Evolutionary conservation across 2,113 vertebrate genomes (phyloP), one percentile per base, ranked within the genome.

Genomic region (Mesembrinibis cayennensis): DNA sequence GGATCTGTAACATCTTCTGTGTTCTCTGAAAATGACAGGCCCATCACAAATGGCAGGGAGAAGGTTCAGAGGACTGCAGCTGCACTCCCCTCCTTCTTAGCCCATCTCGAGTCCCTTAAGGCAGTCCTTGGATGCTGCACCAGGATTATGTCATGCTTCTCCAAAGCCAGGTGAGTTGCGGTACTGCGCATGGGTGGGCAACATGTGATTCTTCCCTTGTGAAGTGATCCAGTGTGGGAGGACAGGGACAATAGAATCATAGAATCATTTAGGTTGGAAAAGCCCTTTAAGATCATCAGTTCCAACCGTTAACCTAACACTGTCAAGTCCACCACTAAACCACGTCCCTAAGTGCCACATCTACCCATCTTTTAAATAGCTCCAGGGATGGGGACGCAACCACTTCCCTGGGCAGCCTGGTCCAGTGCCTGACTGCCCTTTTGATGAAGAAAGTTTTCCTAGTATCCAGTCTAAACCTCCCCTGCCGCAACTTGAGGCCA

Each of bases 141-240:
- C 10, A 47, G 62, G 38, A 66, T 42, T 26, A 34, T 5, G 16
- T 14, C 45, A 27, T 0, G 6, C 45, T 49, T 76, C 45, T 81
- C 23, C n/a, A 49, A 77, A 44, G 20, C 56, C 74, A n/a, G 58
- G 32, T 38, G 69, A 76, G 74, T 16, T 76, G 12, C 36, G 36
- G 62, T 71, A 42, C n/a, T 10, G 6, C 1, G 0, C 4, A 2
- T 6, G n/a, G 38, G 14, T 32, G 34, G 34, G 21, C 22, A 42
- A 13, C 3, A 4, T 22, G 49, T 8, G 18, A 45, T 21, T 65
- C 34, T 40, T 69, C 47, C 67, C 50, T 53, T 34, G n/a, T 13
- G 11, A 52, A 32, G 36, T 17, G 79, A 73, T 15, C 11, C 4
- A 3, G 40, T 21, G 36, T 30, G 36, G 47, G 30, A 94, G 27